phyloP scores from a whole-genome alignment of 2,797 vertebrate species.

The Oryzias dopingdopingensis region DNA sequence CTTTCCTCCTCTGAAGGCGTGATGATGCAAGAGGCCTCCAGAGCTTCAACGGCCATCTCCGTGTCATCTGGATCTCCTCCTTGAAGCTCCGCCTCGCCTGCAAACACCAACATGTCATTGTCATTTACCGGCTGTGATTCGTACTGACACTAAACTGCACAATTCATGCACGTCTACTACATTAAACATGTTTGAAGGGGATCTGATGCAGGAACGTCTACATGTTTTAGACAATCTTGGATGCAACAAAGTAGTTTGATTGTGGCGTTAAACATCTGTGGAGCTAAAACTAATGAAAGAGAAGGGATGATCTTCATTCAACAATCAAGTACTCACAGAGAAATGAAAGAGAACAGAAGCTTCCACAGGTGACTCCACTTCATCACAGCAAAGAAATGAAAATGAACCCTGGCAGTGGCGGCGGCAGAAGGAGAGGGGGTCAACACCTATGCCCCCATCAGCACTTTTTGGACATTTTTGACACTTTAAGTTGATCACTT shows the following conservation, averaged over 20 bases:
- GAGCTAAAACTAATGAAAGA: neutral
- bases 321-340: conserved; percentile 54
- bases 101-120: conserved; percentile 19
- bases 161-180: neutral
- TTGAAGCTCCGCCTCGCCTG: conserved; percentile 34
- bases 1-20: conserved; percentile 6
- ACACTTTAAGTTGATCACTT: too few relatives aligned
- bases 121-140: neutral
- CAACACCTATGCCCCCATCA: too few relatives aligned
- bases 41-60: conserved; percentile 49
- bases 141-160: neutral
- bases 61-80: conserved; percentile 17
- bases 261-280: too few relatives aligned
- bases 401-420: neutral
- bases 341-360: conserved; percentile 46
- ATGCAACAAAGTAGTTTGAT: too few relatives aligned
- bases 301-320: neutral
- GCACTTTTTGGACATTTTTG: too few relatives aligned
- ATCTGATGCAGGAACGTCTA: too few relatives aligned
- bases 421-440: too few relatives aligned
- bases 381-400: conserved; percentile 52
- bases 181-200: neutral
- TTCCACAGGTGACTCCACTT: conserved; percentile 52
- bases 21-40: conserved; percentile 24
- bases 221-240: too few relatives aligned